These are phyloP conservation scores for Argopecten irradians DNA, from an alignment of 1,140 invertebrate genomes.

Conservation along the genomic window DNA sequence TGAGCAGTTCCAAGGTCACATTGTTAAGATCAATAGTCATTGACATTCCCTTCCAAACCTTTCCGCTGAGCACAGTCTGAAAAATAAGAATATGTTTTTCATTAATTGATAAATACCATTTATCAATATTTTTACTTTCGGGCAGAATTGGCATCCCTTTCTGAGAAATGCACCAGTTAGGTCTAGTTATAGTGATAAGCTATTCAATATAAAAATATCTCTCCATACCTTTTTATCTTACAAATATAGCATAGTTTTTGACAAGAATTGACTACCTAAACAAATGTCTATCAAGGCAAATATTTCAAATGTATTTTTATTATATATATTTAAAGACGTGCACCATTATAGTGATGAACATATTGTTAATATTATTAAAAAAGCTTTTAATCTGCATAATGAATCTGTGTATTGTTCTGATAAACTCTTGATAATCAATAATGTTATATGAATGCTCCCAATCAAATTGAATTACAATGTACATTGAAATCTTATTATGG, in stretches of 20 bases:
- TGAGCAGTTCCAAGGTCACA: conserved; percentile 86
- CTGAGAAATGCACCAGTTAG: background rate
- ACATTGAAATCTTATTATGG: too few species aligned
- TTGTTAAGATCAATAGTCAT: conserved; percentile 92
- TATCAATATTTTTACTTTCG: background rate
- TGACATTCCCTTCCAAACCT: conserved; percentile 85
- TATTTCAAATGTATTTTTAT: too few species aligned
- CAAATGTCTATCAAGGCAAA: too few species aligned
- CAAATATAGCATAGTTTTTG: too few species aligned
- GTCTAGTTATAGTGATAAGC: background rate
- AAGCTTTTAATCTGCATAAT: too few species aligned
- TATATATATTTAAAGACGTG: too few species aligned
- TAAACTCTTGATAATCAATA: background rate
- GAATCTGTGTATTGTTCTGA: too few species aligned
- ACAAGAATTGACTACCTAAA: too few species aligned
- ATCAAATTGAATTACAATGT: background rate
- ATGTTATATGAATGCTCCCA: background rate
- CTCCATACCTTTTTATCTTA: too few species aligned
- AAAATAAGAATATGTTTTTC: conserved; percentile 51
- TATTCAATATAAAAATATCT: background rate
- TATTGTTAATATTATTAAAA: too few species aligned
- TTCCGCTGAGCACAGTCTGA: conserved; percentile 72
- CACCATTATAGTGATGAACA: too few species aligned
- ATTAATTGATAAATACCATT: background rate
- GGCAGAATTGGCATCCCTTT: background rate